Evolutionary conservation across 2,113 vertebrate species (phyloP).

Genomic region (Stigmatopora argus): DNA sequence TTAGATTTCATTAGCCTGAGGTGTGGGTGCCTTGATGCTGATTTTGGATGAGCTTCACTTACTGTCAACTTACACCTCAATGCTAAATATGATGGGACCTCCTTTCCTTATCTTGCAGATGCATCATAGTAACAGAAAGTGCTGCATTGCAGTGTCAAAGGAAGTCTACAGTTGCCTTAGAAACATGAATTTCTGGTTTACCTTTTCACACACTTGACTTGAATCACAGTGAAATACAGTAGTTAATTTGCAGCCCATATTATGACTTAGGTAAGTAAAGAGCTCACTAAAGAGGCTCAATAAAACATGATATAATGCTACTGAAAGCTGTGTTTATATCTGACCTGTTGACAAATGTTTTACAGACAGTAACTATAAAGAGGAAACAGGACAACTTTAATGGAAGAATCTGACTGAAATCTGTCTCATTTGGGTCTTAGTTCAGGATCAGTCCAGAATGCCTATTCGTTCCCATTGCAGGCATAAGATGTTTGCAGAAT

Average conservation of each 20-base stretch:
- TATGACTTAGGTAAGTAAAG: neutral
- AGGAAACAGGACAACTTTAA: neutral
- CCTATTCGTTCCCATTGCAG: neutral
- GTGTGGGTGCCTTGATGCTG: slow-evolving; percentile 40
- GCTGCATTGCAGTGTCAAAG: slow-evolving; percentile 5
- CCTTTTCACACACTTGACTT: neutral
- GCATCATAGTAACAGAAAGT: neutral
- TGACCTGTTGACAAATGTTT: neutral
- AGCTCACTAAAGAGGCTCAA: neutral
- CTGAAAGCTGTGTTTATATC: neutral
- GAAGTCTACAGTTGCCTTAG: slow-evolving; percentile 23
- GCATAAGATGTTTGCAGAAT: neutral
- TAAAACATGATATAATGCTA: slow-evolving; percentile 2
- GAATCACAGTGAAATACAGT: neutral
- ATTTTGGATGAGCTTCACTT: slow-evolving; percentile 22
- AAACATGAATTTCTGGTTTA: slow-evolving; percentile 18
- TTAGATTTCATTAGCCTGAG: slow-evolving; percentile 39
- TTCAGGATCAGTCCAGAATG: neutral
- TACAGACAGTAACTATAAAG: too few relatives aligned
- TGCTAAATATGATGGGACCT: neutral
- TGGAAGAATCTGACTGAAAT: neutral
- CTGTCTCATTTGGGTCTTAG: neutral
- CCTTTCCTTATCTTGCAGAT: slow-evolving; percentile 1
- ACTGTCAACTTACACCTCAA: neutral
- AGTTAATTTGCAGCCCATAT: neutral